Conservation (phyloP, 1,140 invertebrate species). For the Drosophila baimaii region DNA sequence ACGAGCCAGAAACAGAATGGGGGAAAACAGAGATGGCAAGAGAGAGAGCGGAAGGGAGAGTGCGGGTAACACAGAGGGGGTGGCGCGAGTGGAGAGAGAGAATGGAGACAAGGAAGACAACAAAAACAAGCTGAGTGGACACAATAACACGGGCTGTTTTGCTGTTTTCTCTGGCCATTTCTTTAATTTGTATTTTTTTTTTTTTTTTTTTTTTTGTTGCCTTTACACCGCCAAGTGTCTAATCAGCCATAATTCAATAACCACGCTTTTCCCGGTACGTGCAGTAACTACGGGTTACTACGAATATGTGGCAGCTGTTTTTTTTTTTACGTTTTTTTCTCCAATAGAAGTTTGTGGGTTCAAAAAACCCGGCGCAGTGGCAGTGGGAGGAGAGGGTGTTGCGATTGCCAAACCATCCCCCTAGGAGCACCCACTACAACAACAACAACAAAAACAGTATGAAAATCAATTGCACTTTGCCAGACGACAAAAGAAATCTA, state of each 20-base stretch:
- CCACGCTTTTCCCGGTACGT: neutral
- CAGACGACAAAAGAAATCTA: neutral
- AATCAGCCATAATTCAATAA: conserved; percentile 47
- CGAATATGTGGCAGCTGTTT: conserved; percentile 43
- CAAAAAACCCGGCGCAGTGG: conserved; percentile 13
- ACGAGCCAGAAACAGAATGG: conserved; percentile 38
- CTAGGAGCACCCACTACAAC: conserved; percentile 29
- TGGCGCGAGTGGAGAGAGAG: neutral
- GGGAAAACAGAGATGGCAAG: conserved; percentile 34
- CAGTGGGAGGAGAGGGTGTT: too few species aligned
- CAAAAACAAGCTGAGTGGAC: conserved; percentile 48
- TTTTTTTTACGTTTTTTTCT: neutral
- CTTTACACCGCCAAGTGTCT: conserved; percentile 4
- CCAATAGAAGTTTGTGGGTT: conserved; percentile 1
- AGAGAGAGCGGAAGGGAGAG: neutral
- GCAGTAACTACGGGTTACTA: conserved; percentile 1
- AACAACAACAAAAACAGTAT: conserved; percentile 41
- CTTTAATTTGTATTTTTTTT: neutral
- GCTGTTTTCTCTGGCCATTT: conserved; percentile 8
- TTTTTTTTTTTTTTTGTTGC: neutral
- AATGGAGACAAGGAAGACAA: conserved; percentile 24
- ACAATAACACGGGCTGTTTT: conserved; percentile 30
- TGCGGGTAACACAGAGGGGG: neutral
- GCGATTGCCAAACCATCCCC: conserved; percentile 23
- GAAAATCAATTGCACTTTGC: conserved; percentile 68